Base-by-base conservation (phyloP, 2,113 vertebrate genomes). In the Xiphophorus couchianus region DNA sequence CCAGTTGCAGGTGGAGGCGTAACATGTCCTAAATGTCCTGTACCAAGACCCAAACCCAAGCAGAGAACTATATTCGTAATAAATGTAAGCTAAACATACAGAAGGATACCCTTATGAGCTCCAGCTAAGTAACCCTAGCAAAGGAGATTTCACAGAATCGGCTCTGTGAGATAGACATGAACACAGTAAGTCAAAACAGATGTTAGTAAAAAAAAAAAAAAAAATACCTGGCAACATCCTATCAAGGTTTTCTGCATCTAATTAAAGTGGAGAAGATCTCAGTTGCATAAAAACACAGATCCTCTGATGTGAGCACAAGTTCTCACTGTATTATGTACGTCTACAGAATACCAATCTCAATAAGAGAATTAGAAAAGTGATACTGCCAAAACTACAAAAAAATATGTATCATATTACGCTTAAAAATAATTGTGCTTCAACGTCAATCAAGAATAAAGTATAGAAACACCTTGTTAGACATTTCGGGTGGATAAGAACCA, bases 1-100 rank as follows among this genome's bases (percentile, higher is more conserved):
- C 29, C 48, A 51, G 76, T 19, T 78, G 67, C 19, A 71, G 62
- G 60, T 61, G 31, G 48, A 74, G 33, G 62, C 37, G 30, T 42
- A 15, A 42, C 12, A 13, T 15, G 39, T 42, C 3, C 39, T 13
- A 62, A 75, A 73, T 61, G 74, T 71, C 62, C 27, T 62, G 17
- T 63, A 29, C 77, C 58, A 68, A 62, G 5, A 62, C 61, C n/a
- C 27, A 28, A 28, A 15, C 28, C 28, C 28, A 25, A 8, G 48
- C 48, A 22, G 19, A 54, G 19, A 5, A 54, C 22, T 5, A 4
- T 42, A 42, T 15, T 4, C 3, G 39, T 14, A 42, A 42, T 42
- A 13, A 42, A 42, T 15, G 39, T 42, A 15, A 14, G 14, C 2
- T 42, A 4, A 42, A 42, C 3, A 42, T 42, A 42, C 39, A 42